These are phyloP conservation scores for Palythoa caribaeorum DNA, from an alignment of 92 coral and sea anemone genomes.

Conservation along the genomic window DNA sequence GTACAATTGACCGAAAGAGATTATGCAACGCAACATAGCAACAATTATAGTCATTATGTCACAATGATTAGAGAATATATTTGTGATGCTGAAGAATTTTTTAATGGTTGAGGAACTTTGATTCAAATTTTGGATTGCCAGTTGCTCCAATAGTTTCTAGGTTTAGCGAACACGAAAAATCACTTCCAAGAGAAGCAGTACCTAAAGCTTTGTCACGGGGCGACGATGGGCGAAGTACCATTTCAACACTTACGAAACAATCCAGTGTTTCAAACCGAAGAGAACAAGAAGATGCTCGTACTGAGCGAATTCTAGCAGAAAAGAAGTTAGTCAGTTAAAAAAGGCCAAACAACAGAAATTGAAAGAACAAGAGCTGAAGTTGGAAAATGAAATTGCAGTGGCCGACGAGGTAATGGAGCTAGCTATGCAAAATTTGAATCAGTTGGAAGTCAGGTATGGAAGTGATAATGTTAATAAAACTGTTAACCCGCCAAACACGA, in stretches of 20 bases:
- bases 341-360: constrained; percentile 58
- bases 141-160: neutral
- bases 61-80: neutral
- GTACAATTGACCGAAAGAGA: neutral
- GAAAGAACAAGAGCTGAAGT: constrained; percentile 47
- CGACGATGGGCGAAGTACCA: constrained; percentile 31
- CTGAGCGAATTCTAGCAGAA: constrained; percentile 51
- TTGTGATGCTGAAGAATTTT: neutral
- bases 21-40: neutral
- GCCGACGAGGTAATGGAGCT: constrained; percentile 45
- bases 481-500: neutral
- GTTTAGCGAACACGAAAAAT: constrained; percentile 6
- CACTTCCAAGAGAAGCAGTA: constrained; percentile 21
- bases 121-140: constrained; percentile 6
- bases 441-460: neutral
- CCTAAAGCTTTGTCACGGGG: neutral
- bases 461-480: neutral
- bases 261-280: constrained; percentile 32
- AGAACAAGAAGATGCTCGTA: constrained; percentile 31
- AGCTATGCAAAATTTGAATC: neutral
- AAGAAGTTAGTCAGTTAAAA: constrained; percentile 57
- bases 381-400: constrained; percentile 69
- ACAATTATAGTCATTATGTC: neutral
- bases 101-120: neutral
- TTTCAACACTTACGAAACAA: constrained; percentile 26